Percentiles rank a stretch among this genome's conserved stretches.
Conservation (phyloP, 2,797 vertebrate genomes). For the Cuniculus paca region DNA sequence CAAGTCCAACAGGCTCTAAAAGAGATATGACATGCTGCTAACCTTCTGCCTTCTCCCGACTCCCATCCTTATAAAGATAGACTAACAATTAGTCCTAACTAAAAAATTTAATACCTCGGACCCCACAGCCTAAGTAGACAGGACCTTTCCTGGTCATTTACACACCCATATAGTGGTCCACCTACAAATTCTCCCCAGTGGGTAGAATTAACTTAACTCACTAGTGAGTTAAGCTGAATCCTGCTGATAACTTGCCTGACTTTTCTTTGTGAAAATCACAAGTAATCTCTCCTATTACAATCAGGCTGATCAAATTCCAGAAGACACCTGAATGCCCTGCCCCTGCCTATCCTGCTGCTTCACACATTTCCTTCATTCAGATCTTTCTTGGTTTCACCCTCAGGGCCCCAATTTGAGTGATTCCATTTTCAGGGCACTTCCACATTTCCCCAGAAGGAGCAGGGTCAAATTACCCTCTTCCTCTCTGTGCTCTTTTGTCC, state of each 20-base stretch:
- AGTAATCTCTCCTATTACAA: no score
- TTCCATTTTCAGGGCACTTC: no score
- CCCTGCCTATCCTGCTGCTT: no score
- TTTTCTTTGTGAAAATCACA: no score
- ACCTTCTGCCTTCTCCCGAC: neutral
- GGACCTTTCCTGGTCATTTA: neutral
- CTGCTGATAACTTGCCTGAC: no score
- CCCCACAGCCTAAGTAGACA: neutral
- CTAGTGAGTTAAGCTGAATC: no score
- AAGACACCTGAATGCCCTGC: no score
- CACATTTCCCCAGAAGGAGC: neutral
- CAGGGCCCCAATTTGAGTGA: no score
- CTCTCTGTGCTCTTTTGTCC: neutral
- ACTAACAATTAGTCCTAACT: neutral
- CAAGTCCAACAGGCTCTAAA: neutral
- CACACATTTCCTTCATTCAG: no score
- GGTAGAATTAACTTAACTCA: no score
- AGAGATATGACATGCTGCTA: neutral
- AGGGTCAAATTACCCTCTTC: neutral
- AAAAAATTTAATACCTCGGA: neutral
- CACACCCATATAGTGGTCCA: neutral
- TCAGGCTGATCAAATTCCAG: no score
- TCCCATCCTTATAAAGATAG: neutral
- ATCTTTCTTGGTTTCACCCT: no score
- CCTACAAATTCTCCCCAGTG: neutral